Percentiles rank a stretch among this genome's conserved stretches.
These are phyloP conservation scores for Paramuricea clavata DNA, from an alignment of 92 coral and sea anemone species.

Conservation along the genomic window DNA sequence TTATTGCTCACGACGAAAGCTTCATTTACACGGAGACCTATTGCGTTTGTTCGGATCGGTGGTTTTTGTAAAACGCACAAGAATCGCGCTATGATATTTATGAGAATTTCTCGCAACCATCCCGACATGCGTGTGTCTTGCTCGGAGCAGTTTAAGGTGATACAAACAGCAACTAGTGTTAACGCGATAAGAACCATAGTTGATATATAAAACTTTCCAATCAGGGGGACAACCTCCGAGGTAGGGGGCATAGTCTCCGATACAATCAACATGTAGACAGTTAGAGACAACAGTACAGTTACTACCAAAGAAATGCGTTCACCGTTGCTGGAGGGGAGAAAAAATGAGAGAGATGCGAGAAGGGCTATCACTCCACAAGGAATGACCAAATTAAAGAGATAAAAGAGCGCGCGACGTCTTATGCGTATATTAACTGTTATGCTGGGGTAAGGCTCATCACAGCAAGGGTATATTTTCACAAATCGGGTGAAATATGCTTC, in stretches of 20 bases:
- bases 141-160: slow-evolving; percentile 25
- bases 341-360: slow-evolving; percentile 80
- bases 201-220: slow-evolving; percentile 83
- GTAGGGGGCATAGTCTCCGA: slow-evolving; percentile 92
- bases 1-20: slow-evolving; percentile 28
- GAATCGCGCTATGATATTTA: slow-evolving; percentile 1
- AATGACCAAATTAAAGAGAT: slow-evolving; percentile 81
- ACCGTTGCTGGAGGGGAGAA: slow-evolving; percentile 88
- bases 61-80: background rate
- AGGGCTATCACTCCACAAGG: slow-evolving; percentile 85
- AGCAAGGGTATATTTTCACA: slow-evolving; percentile 83
- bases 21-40: background rate
- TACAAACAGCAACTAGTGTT: slow-evolving; percentile 63
- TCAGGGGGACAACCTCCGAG: slow-evolving; percentile 91
- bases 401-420: slow-evolving; percentile 85
- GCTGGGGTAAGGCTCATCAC: slow-evolving; percentile 80
- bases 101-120: slow-evolving; percentile 7
- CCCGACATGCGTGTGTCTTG: slow-evolving; percentile 16
- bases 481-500: slow-evolving; percentile 77
- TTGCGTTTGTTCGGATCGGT: background rate
- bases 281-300: slow-evolving; percentile 86
- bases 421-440: slow-evolving; percentile 82
- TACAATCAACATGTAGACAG: slow-evolving; percentile 91
- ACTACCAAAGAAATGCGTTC: slow-evolving; percentile 92
- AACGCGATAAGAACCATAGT: slow-evolving; percentile 85